phyloP scores from a whole-genome alignment of 2,797 vertebrate genomes.

The Hippoglossus hippoglossus region DNA sequence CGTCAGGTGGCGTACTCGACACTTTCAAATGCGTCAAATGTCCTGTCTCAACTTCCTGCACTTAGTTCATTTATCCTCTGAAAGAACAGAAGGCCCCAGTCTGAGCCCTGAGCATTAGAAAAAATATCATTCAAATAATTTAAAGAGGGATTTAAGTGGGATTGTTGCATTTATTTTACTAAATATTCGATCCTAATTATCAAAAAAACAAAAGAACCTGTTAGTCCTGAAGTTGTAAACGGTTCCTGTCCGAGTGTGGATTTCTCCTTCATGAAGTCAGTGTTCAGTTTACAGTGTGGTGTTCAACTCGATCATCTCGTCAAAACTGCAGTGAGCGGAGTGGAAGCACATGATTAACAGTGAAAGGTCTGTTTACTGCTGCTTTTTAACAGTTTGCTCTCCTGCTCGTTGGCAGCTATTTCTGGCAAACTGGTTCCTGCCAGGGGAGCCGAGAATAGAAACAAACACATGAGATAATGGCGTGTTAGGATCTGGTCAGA shows the following conservation, averaged over 20 bases:
- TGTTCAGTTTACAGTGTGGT: not conserved
- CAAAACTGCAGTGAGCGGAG: slow-evolving; percentile 18
- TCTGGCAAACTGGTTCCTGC: not conserved
- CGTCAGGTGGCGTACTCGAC: too few species aligned
- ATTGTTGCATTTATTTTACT: too few species aligned
- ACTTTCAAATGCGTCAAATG: too few species aligned
- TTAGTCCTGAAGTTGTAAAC: not conserved
- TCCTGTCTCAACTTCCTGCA: too few species aligned
- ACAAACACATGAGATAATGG: not conserved
- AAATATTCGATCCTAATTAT: not conserved
- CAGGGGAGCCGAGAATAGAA: not conserved
- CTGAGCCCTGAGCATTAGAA: not conserved
- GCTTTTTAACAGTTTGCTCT: not conserved
- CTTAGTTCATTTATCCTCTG: not conserved
- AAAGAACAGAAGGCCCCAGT: not conserved
- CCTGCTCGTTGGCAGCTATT: slow-evolving; percentile 7
- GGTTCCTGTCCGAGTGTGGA: not conserved
- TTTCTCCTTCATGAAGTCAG: slow-evolving; percentile 24
- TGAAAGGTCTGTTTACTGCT: not conserved
- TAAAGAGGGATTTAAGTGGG: not conserved
- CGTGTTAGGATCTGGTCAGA: too few species aligned
- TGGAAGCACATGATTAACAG: slow-evolving; percentile 11
- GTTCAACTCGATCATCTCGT: slow-evolving; percentile 32
- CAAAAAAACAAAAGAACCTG: not conserved
- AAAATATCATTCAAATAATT: too few species aligned